These are phyloP conservation scores for Drosophila setosimentum DNA, from an alignment of 2,888 invertebrate genomes.

Conservation along the genomic window DNA sequence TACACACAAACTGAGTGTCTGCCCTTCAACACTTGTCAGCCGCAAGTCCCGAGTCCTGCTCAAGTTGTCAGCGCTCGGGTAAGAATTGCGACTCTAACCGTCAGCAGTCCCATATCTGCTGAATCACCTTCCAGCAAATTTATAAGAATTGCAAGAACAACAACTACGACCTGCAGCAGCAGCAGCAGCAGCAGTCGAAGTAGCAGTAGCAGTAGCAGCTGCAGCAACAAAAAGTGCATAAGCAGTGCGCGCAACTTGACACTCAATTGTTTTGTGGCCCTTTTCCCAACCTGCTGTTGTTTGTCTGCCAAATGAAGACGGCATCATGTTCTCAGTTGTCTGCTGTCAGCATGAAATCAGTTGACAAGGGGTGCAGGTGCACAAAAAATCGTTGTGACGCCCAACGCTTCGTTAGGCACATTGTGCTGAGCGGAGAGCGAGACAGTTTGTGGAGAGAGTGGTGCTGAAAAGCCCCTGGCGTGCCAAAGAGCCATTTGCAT, in stretches of 20 bases:
- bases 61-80: conserved; percentile 38
- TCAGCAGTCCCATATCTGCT: conserved; percentile 45
- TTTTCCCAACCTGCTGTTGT: conserved; percentile 9
- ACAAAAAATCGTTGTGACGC: conserved; percentile 23
- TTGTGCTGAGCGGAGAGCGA: conserved; percentile 3
- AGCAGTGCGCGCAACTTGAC: conserved; percentile 65
- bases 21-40: conserved; percentile 59
- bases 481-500: conserved; percentile 77
- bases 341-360: conserved; percentile 73
- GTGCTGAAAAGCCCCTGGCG: conserved; percentile 46
- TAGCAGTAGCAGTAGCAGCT: conserved; percentile 6
- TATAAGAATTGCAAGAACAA: conserved; percentile 39
- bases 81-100: conserved; percentile 24
- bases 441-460: neutral
- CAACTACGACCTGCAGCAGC: neutral
- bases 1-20: conserved; percentile 42
- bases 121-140: conserved; percentile 55
- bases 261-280: conserved; percentile 60
- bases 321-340: conserved; percentile 50
- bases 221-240: conserved; percentile 46
- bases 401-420: conserved; percentile 65
- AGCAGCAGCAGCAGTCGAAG: conserved; percentile 12
- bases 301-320: conserved; percentile 56
- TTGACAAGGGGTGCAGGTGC: conserved; percentile 59
- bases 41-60: conserved; percentile 21